Evolutionary conservation across 2,888 invertebrate genomes (phyloP), one percentile per base, ranked within the genome.

Genomic region (Octodonta nipae): DNA sequence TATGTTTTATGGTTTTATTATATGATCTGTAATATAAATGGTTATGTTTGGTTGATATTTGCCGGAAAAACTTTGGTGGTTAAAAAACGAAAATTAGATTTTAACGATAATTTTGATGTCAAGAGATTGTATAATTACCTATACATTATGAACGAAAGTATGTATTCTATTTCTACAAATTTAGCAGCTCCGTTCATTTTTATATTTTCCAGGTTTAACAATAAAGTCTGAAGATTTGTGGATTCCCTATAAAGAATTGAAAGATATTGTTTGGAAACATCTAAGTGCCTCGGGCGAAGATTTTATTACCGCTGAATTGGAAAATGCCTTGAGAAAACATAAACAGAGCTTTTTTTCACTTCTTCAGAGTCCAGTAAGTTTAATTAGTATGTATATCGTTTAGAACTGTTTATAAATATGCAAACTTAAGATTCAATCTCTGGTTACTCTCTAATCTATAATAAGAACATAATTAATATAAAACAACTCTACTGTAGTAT

Each of bases 321-420:
- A 89, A 59, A 70, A 78, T 28, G 69, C 74, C 7, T 61, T 92
- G 12, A 68, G 80, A 33, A 75, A 80, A 52, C 82, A 88, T 53
- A 85, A 86, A 54, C 84, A 87, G 49, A 85, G 82, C 54, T 92
- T 93, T 55, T 68, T 84, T 12, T 75, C 81, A 6, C 66, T 92
- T 3, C 65, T 92, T 28, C 81, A 82, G 55, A 87, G 89, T 62
- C 85, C 87, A 47, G 91, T 91, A 67, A 71, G 73, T 66, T 17
- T 28, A 26, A 27, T 20, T 20, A 26, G n/a, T 4, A 17, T 11
- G 4, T 17, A 5, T 11, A 17, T 6, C 6, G 12, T 11, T n/a
- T n/a, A n/a, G n/a, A n/a, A n/a, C n/a, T n/a, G n/a, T n/a, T n/a
- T 31, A 28, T 27, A 5, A 13, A n/a, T n/a, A n/a, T n/a, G n/a